Base-by-base conservation (phyloP, 2,888 invertebrate species). In the Cantharis flavilabris region DNA sequence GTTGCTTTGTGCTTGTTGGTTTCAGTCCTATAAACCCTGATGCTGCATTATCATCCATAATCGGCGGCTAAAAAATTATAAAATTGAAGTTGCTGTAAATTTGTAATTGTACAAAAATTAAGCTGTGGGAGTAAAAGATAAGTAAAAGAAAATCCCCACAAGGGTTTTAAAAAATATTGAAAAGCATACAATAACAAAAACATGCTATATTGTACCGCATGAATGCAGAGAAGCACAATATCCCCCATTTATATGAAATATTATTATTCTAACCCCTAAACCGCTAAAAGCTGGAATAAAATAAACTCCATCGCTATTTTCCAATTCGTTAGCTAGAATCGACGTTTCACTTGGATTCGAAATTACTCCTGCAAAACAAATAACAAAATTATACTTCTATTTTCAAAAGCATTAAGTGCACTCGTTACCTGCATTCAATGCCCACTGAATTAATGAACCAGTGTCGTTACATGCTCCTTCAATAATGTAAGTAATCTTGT, bases 281-380 rank as follows among this genome's bases (percentile, higher is more conserved):
- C 97, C 97, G 87, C 95, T 95, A 84, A 97, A 97, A 0, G 96
- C 96, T 1, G 98, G 97, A 82, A 98, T 91, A 87, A 98, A 98
- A 87, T 91, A 96, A 2, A 96, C 94, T 5, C 95, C 96, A 83
- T 94, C 93, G 1, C 93, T 91, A 86, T 94, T 92, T 0, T 90
- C 85, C 0, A 95, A 94, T 0, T 93, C 92, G 71, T 88, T 87
- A 0, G 96, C 96, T 79, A 96, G 90, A 5, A 89, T 89, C 0
- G 93, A 91, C 0, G 94, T 92, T 77, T 95, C 93, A 78, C 90
- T 88, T 0, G 94, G 92, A 76, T 92, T 89, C 13, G 91, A 89
- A 83, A 94, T 91, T 80, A 95, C 88, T 77, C 92, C 94, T 94
- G 86, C 20, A 65, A 62, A 69, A 62, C 7, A 26, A 26, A 26